These are phyloP conservation scores for Lamprotornis superbus DNA, from an alignment of 2,113 vertebrate genomes.

Conservation along the genomic window DNA sequence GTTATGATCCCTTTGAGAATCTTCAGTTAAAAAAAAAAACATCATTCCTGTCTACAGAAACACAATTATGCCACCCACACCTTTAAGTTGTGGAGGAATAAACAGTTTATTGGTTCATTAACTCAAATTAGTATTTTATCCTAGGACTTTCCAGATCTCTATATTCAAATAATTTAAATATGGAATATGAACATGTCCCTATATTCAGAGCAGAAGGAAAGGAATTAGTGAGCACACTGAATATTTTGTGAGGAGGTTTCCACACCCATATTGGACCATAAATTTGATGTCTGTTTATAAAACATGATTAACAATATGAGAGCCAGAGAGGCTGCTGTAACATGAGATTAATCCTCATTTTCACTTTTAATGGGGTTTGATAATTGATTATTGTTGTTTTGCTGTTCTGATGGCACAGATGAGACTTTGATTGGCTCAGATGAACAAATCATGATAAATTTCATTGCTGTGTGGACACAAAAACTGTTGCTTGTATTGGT, in stretches of 20 bases:
- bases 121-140: background rate
- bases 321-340: background rate
- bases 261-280: background rate
- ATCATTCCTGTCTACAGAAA: background rate
- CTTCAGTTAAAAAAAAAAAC: background rate
- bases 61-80: background rate
- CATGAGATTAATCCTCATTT: background rate
- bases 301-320: background rate
- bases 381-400: background rate
- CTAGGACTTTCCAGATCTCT: background rate
- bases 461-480: background rate
- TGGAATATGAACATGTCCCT: background rate
- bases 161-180: background rate
- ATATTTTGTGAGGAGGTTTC: background rate
- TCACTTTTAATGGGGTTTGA: background rate
- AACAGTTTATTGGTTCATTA: background rate
- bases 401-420: background rate
- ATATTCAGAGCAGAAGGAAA: slow-evolving; percentile 7
- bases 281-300: background rate
- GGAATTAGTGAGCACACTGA: background rate
- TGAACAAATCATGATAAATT: background rate
- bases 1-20: background rate
- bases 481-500: background rate
- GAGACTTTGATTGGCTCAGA: background rate
- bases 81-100: background rate